Conservation (phyloP, 1,140 invertebrate genomes). For the Hyles vespertilio region DNA sequence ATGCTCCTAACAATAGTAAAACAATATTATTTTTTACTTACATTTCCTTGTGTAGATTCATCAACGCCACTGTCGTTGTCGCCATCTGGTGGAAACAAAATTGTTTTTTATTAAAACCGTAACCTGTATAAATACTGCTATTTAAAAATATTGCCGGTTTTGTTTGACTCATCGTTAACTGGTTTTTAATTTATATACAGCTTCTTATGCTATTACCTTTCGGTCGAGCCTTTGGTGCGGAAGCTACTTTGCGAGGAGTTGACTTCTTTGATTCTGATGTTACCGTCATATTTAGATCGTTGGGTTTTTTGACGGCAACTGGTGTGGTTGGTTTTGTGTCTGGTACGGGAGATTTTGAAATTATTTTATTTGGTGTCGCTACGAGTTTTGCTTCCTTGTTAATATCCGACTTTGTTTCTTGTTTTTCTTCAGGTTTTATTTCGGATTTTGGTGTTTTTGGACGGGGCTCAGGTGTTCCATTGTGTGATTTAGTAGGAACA, state of each 20-base stretch:
- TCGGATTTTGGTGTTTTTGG: slow-evolving; percentile 64
- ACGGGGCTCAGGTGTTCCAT: slow-evolving; percentile 48
- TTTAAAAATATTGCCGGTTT: slow-evolving; percentile 1
- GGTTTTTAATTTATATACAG: not conserved
- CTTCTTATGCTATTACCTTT: slow-evolving; percentile 49
- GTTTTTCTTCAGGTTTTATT: slow-evolving; percentile 32
- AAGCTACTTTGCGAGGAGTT: slow-evolving; percentile 53
- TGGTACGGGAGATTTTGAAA: slow-evolving; percentile 45
- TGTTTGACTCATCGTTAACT: slow-evolving; percentile 43
- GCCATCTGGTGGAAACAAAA: slow-evolving; percentile 77
- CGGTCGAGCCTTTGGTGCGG: slow-evolving; percentile 52
- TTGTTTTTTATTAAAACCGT: not conserved
- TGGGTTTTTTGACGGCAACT: slow-evolving; percentile 39
- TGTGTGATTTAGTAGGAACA: slow-evolving; percentile 44
- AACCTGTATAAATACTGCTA: not conserved
- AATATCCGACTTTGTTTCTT: slow-evolving; percentile 22
- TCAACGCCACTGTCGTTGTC: slow-evolving; percentile 88
- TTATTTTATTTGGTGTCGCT: slow-evolving; percentile 32
- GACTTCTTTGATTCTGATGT: slow-evolving; percentile 51
- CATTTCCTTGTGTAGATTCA: slow-evolving; percentile 85
- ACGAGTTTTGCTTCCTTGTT: slow-evolving; percentile 29
- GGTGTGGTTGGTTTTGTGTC: slow-evolving; percentile 36
- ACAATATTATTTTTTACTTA: slow-evolving; percentile 42
- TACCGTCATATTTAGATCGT: slow-evolving; percentile 44
- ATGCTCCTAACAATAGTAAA: not conserved